Evolutionary conservation across 2,797 vertebrate genomes (phyloP).

Genomic region (Trematomus bernacchii): DNA sequence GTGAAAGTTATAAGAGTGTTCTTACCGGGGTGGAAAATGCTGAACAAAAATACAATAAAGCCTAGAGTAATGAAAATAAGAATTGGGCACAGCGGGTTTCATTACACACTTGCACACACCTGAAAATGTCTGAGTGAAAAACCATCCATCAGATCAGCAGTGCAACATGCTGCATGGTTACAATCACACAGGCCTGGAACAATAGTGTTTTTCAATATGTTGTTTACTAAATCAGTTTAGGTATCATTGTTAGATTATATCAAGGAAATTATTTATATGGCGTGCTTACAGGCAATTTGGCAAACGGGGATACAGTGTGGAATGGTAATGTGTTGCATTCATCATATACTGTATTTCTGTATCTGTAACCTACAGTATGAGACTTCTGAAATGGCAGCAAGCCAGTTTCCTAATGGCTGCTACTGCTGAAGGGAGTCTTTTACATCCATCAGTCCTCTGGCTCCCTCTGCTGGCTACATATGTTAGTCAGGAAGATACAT

Average conservation of each 20-base stretch:
- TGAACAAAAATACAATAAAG: constrained; percentile 5
- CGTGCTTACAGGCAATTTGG: background rate
- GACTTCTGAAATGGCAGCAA: constrained; percentile 32
- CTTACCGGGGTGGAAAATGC: background rate
- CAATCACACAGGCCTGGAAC: background rate
- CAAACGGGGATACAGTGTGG: background rate
- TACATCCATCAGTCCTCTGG: background rate
- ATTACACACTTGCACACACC: constrained; percentile 4
- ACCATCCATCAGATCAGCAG: constrained; percentile 6
- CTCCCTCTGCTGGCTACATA: constrained; percentile 45
- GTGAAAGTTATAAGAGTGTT: background rate
- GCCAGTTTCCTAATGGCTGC: constrained; percentile 30
- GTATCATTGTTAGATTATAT: background rate
- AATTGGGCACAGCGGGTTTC: background rate
- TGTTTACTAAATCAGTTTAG: background rate
- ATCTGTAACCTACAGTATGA: background rate
- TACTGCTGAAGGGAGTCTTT: background rate
- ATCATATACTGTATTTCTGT: background rate
- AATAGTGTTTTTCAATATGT: background rate
- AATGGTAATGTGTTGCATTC: background rate
- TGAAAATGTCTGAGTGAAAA: background rate
- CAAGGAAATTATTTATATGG: background rate
- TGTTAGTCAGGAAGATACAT: background rate
- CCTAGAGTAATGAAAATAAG: constrained; percentile 11
- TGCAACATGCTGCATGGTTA: background rate